Evolutionary conservation across 2,113 vertebrate species (phyloP), one percentile per base, ranked within the genome.

Genomic region (Vimba vimba): DNA sequence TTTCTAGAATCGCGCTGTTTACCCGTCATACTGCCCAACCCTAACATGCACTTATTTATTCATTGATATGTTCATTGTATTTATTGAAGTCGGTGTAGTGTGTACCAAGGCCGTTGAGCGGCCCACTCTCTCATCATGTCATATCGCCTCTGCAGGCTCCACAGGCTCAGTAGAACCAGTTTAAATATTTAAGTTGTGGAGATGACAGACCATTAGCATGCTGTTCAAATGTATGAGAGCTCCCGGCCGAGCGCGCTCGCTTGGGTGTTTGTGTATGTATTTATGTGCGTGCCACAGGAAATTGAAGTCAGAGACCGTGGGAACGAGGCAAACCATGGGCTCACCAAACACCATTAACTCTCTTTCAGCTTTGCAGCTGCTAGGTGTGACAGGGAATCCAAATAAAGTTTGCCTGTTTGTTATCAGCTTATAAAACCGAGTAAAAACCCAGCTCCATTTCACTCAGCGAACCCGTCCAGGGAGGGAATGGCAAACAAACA

Each of bases 181-280:
- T 57, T 57, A 73, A 83, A 83, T 73, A 83, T 83, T 71, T 83
- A 25, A 17, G 6, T 59, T 83, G 47, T 59, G 68, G 55, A 79
- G 21, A 83, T 73, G 81, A 57, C 81, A 59, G 50, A 73, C 33
- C 81, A 83, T 83, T 83, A 59, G 68, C 81, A 83, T 83, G 68
- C 81, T 17, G 68, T 23, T 83, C 64, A 71, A 83, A 83, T 11
- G 50, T 83, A 52, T 83, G 50, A 19, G 30, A 83, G 68, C 68
- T 82, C 62, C 45, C 43, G 3, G 21, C 30, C 12, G 21, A 52
- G 80, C 15, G 0, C 9, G 25, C 60, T 13, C 57, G 8, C 79
- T n/a, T 25, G 62, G 39, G 27, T 59, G 30, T 79, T 55, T 86
- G 84, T 80, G 64, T 60, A 8, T n/a, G 15, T 78, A 45, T 79